These are phyloP conservation scores for Dromiciops gliroides DNA, from an alignment of 2,113 vertebrate genomes.

Conservation along the genomic window DNA sequence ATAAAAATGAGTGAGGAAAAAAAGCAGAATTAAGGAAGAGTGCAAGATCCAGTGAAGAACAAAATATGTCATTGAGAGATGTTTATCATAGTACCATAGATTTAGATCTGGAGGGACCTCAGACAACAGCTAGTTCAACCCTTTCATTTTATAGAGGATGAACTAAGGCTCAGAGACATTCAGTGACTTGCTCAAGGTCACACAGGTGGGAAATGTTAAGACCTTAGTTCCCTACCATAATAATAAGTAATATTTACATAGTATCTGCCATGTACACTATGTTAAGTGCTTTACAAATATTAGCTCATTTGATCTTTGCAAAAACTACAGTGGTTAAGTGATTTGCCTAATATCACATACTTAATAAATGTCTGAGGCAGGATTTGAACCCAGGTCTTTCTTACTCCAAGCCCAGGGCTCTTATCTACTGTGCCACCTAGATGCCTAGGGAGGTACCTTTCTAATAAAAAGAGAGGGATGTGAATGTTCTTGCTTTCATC, in stretches of 20 bases:
- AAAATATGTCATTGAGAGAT: not conserved
- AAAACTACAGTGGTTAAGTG: not conserved
- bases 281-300: not conserved
- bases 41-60: not conserved
- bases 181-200: not conserved
- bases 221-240: not conserved
- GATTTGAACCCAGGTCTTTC: not conserved
- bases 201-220: not conserved
- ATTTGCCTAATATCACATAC: not conserved
- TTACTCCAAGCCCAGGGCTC: not conserved
- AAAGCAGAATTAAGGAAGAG: not conserved
- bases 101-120: not conserved
- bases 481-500: not conserved
- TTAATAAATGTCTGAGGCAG: not conserved
- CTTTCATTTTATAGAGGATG: not conserved
- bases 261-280: not conserved
- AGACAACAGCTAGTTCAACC: no score
- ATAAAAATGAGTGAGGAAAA: no score
- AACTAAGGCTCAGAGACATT: not conserved
- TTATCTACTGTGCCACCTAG: not conserved
- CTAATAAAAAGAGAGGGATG: not conserved
- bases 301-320: not conserved
- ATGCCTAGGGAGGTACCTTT: not conserved
- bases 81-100: not conserved
- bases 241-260: not conserved